Base-by-base conservation (phyloP, 2,888 invertebrate genomes). In the Corythucha ciliata region DNA sequence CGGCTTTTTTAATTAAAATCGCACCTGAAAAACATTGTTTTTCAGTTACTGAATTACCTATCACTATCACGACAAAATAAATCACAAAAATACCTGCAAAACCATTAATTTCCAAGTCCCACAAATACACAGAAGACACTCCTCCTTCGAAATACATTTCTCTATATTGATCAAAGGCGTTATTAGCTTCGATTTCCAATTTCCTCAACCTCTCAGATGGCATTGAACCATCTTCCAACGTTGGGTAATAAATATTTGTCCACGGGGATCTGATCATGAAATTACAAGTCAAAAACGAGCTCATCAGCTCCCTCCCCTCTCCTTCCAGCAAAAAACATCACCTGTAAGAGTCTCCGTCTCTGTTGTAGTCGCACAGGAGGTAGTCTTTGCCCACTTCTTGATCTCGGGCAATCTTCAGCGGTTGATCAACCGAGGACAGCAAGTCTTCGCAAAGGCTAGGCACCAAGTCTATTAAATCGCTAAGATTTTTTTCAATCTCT, bases 121-220 rank as follows among this genome's bases (percentile, higher is more conserved):
- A 99, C 58, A 99, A 76, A 71, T 99, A 99, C 3, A 97, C 98
- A 5, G 97, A 97, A 16, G 97, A 97, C 1, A 98, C 94, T 1
- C 98, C 98, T 48, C 98, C 98, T 71, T 98, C 98, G 69, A 93
- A 98, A 69, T 98, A 99, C 85, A 97, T 89, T 70, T 97, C 97
- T 66, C 96, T 81, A 69, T 98, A 98, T 66, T 93, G 92, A 70
- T 97, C 96, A 68, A 98, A 99, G 12, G 97, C 98, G 67, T 88
- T 83, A 71, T 99, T 99, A 1, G 96, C 97, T 67, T 98, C 97
- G 55, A 97, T 79, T 74, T 99, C 98, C 62, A 99, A 71, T 69
- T 90, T 91, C 56, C 98, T 77, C 63, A 99, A 74, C 62, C 88
- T 80, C 65, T 98, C 97, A 14, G 97, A 94, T 12, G 98, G 98